Percentiles rank a stretch among this genome's conserved stretches.
These are phyloP conservation scores for Poeciliopsis prolifica DNA, from an alignment of 2,113 vertebrate genomes.

Conservation along the genomic window DNA sequence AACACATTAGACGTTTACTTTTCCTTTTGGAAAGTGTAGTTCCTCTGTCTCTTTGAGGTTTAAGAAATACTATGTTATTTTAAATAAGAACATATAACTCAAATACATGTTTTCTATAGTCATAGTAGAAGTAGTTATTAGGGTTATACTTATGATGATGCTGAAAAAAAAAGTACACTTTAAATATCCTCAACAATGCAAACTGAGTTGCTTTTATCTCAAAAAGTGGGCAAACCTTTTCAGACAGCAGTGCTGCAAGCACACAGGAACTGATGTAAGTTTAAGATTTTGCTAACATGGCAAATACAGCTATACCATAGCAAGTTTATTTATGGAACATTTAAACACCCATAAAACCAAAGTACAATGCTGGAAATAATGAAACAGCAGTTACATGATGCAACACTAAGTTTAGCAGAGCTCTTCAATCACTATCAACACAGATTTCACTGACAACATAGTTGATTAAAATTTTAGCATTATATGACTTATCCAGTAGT, in stretches of 20 bases:
- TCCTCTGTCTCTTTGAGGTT: neutral
- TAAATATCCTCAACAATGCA: neutral
- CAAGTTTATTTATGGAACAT: too few species aligned
- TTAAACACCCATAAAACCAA: too few species aligned
- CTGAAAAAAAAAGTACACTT: too few species aligned
- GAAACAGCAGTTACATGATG: too few species aligned
- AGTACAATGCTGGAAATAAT: too few species aligned
- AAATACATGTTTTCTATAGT: neutral
- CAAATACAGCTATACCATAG: too few species aligned
- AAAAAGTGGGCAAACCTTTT: neutral
- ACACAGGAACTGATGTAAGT: neutral
- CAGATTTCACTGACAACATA: too few species aligned
- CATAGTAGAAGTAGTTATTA: neutral
- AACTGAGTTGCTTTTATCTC: neutral
- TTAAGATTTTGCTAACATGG: too few species aligned
- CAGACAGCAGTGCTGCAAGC: neutral
- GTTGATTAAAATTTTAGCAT: too few species aligned
- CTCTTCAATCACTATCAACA: too few species aligned
- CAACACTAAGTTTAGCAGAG: too few species aligned
- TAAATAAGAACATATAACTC: neutral
- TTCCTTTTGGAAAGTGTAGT: neutral
- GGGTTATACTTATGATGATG: neutral
- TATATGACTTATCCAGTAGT: too few species aligned
- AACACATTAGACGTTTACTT: neutral
- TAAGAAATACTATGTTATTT: neutral